Evolutionary conservation across 2,888 invertebrate species (phyloP).

Genomic region (Monopis laevigella): DNA sequence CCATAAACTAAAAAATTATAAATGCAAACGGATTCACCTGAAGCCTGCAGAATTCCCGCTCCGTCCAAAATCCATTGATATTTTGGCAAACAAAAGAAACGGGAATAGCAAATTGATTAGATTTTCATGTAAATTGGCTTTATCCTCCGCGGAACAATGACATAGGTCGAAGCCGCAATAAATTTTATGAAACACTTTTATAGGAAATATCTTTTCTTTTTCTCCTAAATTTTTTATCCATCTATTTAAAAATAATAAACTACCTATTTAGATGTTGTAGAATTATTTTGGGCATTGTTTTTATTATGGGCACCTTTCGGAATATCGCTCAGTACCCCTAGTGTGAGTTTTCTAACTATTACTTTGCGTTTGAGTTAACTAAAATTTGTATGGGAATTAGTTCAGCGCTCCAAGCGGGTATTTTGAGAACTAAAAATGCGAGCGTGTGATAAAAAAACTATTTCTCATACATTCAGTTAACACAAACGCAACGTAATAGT

Average conservation of each 20-base stretch:
- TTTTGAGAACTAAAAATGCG: too few relatives aligned
- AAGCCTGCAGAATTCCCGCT: not conserved
- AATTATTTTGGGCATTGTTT: not conserved
- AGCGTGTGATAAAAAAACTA: too few relatives aligned
- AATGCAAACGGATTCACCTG: slow-evolving; percentile 8
- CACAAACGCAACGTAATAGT: too few relatives aligned
- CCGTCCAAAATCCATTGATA: slow-evolving; percentile 18
- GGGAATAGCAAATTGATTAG: slow-evolving; percentile 29
- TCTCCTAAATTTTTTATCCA: slow-evolving; percentile 12
- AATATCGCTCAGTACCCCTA: too few relatives aligned
- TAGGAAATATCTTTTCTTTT: slow-evolving; percentile 32
- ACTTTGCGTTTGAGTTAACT: too few relatives aligned
- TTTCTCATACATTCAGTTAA: too few relatives aligned
- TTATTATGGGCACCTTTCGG: too few relatives aligned
- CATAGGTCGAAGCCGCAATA: slow-evolving; percentile 32
- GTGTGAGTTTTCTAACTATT: too few relatives aligned
- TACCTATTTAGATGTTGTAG: not conserved
- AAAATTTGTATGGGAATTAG: too few relatives aligned
- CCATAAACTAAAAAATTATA: slow-evolving; percentile 5
- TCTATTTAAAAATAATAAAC: slow-evolving; percentile 4
- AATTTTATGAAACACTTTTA: slow-evolving; percentile 34
- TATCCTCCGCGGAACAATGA: slow-evolving; percentile 23
- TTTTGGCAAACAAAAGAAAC: slow-evolving; percentile 27
- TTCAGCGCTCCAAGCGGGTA: too few relatives aligned
- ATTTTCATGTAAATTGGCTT: slow-evolving; percentile 37